Conservation (phyloP, 2,888 invertebrate genomes). For the Pandemis corylana region DNA sequence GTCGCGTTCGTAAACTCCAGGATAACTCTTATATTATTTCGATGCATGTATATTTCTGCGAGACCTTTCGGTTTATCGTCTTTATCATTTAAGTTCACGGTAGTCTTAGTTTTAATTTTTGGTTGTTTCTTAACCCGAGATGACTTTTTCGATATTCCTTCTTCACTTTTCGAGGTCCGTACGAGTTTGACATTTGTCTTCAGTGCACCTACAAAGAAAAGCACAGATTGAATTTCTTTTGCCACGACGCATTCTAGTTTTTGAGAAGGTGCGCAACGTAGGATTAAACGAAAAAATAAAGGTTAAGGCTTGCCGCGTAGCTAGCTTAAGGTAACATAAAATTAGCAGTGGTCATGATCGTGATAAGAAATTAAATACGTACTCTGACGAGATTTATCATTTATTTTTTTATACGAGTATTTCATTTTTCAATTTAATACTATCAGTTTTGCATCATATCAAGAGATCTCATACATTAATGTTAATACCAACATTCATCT, state of each 20-base stretch:
- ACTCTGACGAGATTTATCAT: not conserved
- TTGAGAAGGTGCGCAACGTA: not conserved
- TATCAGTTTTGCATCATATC: not conserved
- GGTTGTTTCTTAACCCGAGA: not conserved
- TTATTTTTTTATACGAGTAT: not conserved
- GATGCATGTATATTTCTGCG: slow-evolving; percentile 17
- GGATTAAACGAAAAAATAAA: not conserved
- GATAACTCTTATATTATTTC: slow-evolving; percentile 36
- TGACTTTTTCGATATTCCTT: not conserved
- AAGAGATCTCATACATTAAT: not conserved
- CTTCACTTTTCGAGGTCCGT: not conserved
- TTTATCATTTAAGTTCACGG: not conserved
- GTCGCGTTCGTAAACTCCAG: slow-evolving; percentile 43
- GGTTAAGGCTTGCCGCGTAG: not conserved
- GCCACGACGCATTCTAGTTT: not conserved
- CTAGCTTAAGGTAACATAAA: not conserved
- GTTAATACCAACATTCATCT: not conserved
- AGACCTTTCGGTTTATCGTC: slow-evolving; percentile 1
- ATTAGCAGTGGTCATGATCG: not conserved
- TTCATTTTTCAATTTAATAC: not conserved
- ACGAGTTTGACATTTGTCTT: slow-evolving; percentile 11
- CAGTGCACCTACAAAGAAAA: slow-evolving; percentile 21
- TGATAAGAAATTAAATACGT: not conserved
- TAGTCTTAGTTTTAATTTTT: not conserved
- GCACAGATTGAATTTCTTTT: slow-evolving; percentile 15